These are phyloP conservation scores for Ondatra zibethicus DNA, from an alignment of 2,113 vertebrate species.

Conservation along the genomic window DNA sequence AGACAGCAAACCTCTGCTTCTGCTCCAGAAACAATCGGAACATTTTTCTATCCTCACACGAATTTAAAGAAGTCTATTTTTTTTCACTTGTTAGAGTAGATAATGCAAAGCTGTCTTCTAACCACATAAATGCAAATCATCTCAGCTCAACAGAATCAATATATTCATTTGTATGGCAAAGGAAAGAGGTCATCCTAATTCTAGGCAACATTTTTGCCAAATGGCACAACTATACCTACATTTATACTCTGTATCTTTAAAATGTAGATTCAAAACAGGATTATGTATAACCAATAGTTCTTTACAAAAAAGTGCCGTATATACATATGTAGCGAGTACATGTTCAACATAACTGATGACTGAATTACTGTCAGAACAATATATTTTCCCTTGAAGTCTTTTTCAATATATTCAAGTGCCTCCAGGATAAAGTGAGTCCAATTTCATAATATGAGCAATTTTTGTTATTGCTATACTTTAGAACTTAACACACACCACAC, in stretches of 20 bases:
- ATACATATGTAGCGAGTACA: background rate
- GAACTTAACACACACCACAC: background rate
- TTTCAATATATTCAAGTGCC: background rate
- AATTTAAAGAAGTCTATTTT: conserved; percentile 37
- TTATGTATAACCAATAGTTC: background rate
- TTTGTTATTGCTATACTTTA: background rate
- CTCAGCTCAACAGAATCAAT: background rate
- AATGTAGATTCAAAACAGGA: background rate
- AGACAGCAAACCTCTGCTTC: background rate
- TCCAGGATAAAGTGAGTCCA: background rate
- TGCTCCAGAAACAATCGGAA: conserved; percentile 52
- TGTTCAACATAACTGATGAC: background rate
- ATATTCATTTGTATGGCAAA: background rate
- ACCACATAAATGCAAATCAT: background rate
- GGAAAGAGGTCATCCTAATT: background rate
- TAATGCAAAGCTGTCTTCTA: background rate
- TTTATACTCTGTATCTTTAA: background rate
- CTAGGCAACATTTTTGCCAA: background rate
- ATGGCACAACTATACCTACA: background rate
- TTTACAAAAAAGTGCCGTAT: background rate
- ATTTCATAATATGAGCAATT: background rate
- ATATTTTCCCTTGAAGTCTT: background rate
- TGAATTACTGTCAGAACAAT: background rate
- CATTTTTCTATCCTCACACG: background rate
- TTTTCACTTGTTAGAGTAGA: background rate